Conservation (phyloP, 2,797 vertebrate genomes). For the Epinephelus malabaricus region DNA sequence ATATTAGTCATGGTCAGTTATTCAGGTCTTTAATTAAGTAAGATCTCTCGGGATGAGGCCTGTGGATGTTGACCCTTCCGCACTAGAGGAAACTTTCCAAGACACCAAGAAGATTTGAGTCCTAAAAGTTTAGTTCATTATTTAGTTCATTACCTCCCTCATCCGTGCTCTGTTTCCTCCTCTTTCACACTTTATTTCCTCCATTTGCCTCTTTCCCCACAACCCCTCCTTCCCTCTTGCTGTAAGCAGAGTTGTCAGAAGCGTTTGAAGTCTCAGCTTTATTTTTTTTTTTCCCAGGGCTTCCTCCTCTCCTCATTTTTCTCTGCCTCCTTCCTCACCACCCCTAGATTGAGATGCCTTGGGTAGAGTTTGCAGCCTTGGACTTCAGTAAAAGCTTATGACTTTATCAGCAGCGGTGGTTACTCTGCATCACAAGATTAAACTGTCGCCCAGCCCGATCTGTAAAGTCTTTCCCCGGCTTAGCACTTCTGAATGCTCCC, state of each 20-base stretch:
- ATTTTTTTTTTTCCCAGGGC: neutral
- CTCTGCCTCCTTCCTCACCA: constrained; percentile 24
- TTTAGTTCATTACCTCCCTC: constrained; percentile 56
- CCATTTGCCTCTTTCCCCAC: constrained; percentile 30
- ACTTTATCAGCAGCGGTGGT: constrained; percentile 13
- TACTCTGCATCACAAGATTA: constrained; percentile 25
- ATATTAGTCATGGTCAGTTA: neutral
- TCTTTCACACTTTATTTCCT: constrained; percentile 43
- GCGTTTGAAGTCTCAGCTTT: constrained; percentile 54
- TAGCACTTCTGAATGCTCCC: constrained; percentile 22
- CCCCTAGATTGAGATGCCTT: constrained; percentile 8
- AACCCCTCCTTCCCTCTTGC: constrained; percentile 19
- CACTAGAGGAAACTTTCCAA: neutral
- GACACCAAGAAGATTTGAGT: constrained; percentile 4
- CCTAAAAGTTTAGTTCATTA: constrained; percentile 40
- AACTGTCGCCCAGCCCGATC: neutral
- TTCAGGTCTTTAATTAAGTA: neutral
- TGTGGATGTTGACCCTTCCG: neutral
- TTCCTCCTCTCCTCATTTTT: constrained; percentile 40
- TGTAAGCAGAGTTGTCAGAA: constrained; percentile 50
- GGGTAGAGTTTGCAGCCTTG: constrained; percentile 9
- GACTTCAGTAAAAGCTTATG: constrained; percentile 26
- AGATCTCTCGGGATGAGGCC: constrained; percentile 2
- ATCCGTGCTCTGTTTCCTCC: constrained; percentile 49
- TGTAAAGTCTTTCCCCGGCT: constrained; percentile 11